Evolutionary conservation across 2,888 invertebrate species (phyloP), one percentile per base, ranked within the genome.

Genomic region (Elysia crispata): DNA sequence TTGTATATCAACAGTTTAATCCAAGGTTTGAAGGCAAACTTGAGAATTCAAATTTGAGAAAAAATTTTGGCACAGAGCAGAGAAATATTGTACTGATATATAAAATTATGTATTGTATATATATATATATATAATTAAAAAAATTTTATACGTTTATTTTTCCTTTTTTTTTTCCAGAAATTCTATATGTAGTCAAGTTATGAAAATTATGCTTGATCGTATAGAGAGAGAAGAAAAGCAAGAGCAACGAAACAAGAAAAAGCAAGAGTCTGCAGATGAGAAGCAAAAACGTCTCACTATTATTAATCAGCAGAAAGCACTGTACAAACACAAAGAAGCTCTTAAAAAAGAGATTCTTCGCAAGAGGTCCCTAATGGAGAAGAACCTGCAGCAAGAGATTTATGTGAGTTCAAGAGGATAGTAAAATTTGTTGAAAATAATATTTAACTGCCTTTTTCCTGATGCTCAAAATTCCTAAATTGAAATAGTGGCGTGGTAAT

Each of bases 311-410:
- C 95, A 96, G 90, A 95, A 95, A 90, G 93, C 96, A 60, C 94
- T 97, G 30, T 95, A 95, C 91, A 95, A 96, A 87, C 97, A 98
- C 88, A 98, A 97, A 90, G 98, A 98, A 91, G 93, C 96, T 86
- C 94, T 98, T 72, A 97, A 97, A 92, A 97, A 97, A 90, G 97
- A 97, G 89, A 98, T 98, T 84, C 94, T 97, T 83, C 96, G 97
- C 89, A 98, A 98, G 91, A 94, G 98, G 85, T 96, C 96, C 0
- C 93, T 97, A 23, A 94, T 98, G 79, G 91, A 91, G 83, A 89
- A 89, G 80, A 87, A 87, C 77, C 94, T 98, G 80, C 96, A 97
- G 88, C 95, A 95, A 83, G 96, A 97, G 91, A 97, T 98, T 90
- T 96, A 97, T 95, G 92, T 92, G 83, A 80, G 85, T 84, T 28